Base-by-base conservation (phyloP, 2,113 vertebrate species). In the Camarhynchus parvulus region DNA sequence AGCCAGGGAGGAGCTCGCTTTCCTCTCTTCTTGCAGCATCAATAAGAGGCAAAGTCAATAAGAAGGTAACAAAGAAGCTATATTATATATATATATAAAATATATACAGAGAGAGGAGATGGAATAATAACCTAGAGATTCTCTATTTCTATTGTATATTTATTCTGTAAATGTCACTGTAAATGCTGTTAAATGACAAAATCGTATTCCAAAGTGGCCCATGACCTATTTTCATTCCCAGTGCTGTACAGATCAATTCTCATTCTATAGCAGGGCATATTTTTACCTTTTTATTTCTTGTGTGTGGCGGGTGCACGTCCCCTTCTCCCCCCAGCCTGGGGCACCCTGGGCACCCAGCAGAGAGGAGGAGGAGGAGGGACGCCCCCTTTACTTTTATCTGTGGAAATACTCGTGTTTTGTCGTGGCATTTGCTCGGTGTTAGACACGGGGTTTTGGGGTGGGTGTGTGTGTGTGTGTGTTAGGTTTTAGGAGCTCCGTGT, bases 101-200 rank as follows among this genome's bases (percentile, higher is more conserved):
- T 67, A 33, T 76, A 85, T 52, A 64, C 62, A 55, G 75, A 86
- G 94, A 76, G 91, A 92, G 89, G 75, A 92, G 91, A 95, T 83
- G 96, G 95, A 91, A 91, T 82, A 88, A 85, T 95, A 95, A 78
- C 92, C 92, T 86, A 77, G 92, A 94, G 98, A 97, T 98, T 98
- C 98, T 98, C 98, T 98, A 98, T 98, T 98, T 98, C 98, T 98
- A 98, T 98, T 96, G 98, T 99, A 98, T 98, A 99, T 98, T 98
- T 98, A 98, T 97, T 97, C 98, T 99, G 99, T 99, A 99, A 97
- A 98, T 98, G 98, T 98, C 89, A 97, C 98, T 99, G 99, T 99
- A 99, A 97, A 99, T 98, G 98, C 98, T 98, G 98, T 98, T 98
- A 97, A 98, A 98, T 98, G 98, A 98, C 97, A 97, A 98, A 80